A percentile compares a stretch with the other conserved stretches of the same genome.
Conservation (phyloP, 1,140 invertebrate species). For the Nomia melanderi region DNA sequence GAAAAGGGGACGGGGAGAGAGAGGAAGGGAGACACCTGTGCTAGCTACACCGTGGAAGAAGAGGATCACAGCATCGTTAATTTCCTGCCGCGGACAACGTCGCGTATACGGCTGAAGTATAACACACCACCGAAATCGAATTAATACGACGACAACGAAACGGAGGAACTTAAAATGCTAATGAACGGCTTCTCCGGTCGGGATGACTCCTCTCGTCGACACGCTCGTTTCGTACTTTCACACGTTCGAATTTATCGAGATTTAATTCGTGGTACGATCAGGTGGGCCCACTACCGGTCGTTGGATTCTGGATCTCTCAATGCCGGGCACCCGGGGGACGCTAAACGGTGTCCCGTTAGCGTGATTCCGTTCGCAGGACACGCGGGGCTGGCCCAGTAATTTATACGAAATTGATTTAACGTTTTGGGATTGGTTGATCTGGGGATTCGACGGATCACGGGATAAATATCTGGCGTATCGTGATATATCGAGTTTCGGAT, state of each 20-base stretch:
- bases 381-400: neutral
- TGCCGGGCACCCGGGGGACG: neutral
- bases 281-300: slow-evolving; percentile 39
- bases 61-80: slow-evolving; percentile 13
- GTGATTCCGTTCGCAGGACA: neutral
- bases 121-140: slow-evolving; percentile 35
- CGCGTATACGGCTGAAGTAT: slow-evolving; percentile 7
- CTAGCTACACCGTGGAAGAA: neutral
- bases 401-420: slow-evolving; percentile 17
- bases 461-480: neutral
- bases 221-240: slow-evolving; percentile 47
- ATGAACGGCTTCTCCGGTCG: slow-evolving; percentile 33
- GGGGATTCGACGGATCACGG: neutral
- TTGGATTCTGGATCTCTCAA: slow-evolving; percentile 29
- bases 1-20: neutral
- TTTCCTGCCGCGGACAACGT: slow-evolving; percentile 5
- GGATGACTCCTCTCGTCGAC: slow-evolving; percentile 35
- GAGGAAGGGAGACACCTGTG: no score
- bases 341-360: slow-evolving; percentile 17
- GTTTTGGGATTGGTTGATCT: no score
- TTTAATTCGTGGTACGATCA: slow-evolving; percentile 45
- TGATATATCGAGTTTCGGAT: neutral
- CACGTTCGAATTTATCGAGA: slow-evolving; percentile 50
- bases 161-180: slow-evolving; percentile 45
- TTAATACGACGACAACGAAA: slow-evolving; percentile 18